Conservation (phyloP, 2,888 invertebrate species). For the Leistus spinibarbis region DNA sequence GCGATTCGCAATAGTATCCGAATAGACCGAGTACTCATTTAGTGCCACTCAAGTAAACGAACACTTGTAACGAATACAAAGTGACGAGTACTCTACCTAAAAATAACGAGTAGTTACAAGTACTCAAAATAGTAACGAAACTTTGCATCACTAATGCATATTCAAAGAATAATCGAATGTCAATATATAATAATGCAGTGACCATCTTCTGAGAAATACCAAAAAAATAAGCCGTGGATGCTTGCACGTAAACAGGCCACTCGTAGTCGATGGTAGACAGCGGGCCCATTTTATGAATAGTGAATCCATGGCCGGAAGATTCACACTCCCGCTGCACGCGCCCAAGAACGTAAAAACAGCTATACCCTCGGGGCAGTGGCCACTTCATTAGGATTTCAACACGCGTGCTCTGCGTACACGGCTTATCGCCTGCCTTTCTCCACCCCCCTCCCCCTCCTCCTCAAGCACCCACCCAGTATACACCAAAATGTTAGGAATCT, state of each 20-base stretch:
- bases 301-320: not conserved
- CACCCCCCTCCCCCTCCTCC: not conserved
- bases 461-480: not conserved
- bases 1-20: too few relatives aligned
- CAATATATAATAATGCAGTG: too few relatives aligned
- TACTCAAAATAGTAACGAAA: too few relatives aligned
- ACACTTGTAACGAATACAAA: too few relatives aligned
- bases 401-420: not conserved
- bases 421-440: not conserved
- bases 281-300: not conserved
- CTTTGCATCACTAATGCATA: too few relatives aligned
- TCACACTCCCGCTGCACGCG: not conserved
- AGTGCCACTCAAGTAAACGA: too few relatives aligned
- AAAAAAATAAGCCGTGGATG: too few relatives aligned
- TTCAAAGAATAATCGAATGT: too few relatives aligned
- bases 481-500: not conserved
- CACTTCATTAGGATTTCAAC: not conserved
- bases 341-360: not conserved
- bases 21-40: too few relatives aligned
- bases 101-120: too few relatives aligned
- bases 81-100: too few relatives aligned
- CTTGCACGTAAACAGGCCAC: not conserved
- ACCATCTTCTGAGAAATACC: too few relatives aligned
- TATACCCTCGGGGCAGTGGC: not conserved
- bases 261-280: not conserved